Evolutionary conservation across 2,113 vertebrate species (phyloP).

Genomic region (Columba livia): DNA sequence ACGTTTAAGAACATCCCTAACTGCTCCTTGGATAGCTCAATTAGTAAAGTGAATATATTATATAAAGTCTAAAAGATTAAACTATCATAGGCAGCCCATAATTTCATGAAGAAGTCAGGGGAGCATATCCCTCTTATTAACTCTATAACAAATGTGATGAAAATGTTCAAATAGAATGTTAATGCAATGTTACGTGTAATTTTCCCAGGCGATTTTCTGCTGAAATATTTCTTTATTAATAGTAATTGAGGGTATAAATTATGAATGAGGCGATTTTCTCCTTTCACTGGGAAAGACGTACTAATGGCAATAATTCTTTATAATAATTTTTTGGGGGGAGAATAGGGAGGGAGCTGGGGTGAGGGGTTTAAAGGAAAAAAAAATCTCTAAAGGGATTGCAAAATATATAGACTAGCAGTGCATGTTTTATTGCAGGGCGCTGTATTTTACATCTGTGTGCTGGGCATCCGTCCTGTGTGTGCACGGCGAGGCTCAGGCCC

Average conservation of each 20-base stretch:
- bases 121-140: slow-evolving; percentile 99
- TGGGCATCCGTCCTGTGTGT: background rate
- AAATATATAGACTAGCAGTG: slow-evolving; percentile 60
- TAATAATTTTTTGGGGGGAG: slow-evolving; percentile 86
- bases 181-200: slow-evolving; percentile 99
- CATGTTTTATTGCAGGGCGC: slow-evolving; percentile 48
- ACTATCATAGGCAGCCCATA: slow-evolving; percentile 99
- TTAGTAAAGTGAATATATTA: slow-evolving; percentile 99
- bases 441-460: background rate
- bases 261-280: slow-evolving; percentile 98
- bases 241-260: slow-evolving; percentile 99
- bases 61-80: slow-evolving; percentile 98
- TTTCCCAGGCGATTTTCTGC: slow-evolving; percentile 92
- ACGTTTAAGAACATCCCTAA: slow-evolving; percentile 85
- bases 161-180: slow-evolving; percentile 99
- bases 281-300: slow-evolving; percentile 91
- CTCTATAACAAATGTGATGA: slow-evolving; percentile 98
- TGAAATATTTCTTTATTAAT: slow-evolving; percentile 99
- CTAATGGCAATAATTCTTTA: slow-evolving; percentile 98
- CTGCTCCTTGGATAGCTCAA: slow-evolving; percentile 91
- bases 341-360: slow-evolving; percentile 71
- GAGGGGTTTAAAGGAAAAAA: slow-evolving; percentile 53
- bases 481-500: background rate
- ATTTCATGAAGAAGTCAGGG: slow-evolving; percentile 99
- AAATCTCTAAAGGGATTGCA: slow-evolving; percentile 78